phyloP scores from a whole-genome alignment of 1,140 invertebrate genomes.

The Drosophila paulistorum region DNA sequence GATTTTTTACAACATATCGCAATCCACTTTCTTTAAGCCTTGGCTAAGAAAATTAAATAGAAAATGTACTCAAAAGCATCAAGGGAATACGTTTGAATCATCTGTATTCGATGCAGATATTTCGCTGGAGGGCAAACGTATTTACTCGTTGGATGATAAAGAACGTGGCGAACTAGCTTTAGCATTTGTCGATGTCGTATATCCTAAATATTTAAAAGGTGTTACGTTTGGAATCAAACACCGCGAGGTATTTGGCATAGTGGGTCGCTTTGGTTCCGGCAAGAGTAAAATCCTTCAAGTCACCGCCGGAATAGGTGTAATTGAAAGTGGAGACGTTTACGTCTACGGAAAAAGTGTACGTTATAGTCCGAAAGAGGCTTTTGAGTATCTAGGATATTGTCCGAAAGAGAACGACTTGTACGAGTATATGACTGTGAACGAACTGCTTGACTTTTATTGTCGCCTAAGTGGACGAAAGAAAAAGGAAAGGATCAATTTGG shows the following conservation, averaged over 20 bases:
- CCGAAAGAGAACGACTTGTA: neutral
- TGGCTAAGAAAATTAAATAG: neutral
- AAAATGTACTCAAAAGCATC: neutral
- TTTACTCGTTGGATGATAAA: neutral
- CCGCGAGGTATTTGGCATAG: constrained; percentile 6
- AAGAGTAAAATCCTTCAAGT: constrained; percentile 3
- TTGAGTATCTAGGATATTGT: neutral
- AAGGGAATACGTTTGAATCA: neutral
- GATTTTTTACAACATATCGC: neutral
- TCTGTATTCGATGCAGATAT: neutral
- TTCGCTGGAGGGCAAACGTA: neutral
- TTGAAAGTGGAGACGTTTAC: constrained; percentile 8
- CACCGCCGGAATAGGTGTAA: neutral
- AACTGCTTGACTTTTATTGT: constrained; percentile 25
- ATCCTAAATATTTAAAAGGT: neutral
- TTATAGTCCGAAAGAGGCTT: neutral
- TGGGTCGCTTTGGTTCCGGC: constrained; percentile 11
- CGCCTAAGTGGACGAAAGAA: neutral
- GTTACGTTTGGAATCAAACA: neutral
- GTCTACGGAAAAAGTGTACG: constrained; percentile 9
- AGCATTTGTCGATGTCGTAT: neutral
- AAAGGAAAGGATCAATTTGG: neutral
- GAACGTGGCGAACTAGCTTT: neutral
- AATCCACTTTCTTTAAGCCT: neutral
- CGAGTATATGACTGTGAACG: constrained; percentile 1